Conservation (phyloP, 2,113 vertebrate genomes). For the Morone chrysops region DNA sequence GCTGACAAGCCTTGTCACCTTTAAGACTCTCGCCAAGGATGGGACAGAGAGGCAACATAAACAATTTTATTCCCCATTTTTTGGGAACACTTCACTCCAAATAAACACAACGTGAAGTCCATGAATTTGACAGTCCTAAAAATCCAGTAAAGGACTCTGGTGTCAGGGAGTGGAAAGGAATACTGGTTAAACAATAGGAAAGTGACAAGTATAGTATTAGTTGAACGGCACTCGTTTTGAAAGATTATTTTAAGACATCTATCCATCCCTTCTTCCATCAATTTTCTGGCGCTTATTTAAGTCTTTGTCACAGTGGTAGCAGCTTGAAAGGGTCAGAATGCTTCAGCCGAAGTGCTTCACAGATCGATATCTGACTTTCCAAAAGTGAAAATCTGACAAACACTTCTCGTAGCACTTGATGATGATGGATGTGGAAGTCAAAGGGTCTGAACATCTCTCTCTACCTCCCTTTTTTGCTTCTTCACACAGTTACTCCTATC, state of each 20-base stretch:
- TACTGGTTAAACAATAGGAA: not conserved
- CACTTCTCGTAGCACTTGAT: not conserved
- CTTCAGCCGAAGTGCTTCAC: not conserved
- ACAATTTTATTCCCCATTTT: slow-evolving; percentile 1
- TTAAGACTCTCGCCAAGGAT: slow-evolving; percentile 40
- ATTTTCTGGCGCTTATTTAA: not conserved
- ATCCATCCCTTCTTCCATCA: not conserved
- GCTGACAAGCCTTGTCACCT: slow-evolving; percentile 56
- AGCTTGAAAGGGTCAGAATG: not conserved
- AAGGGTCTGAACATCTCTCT: not conserved
- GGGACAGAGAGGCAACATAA: slow-evolving; percentile 33
- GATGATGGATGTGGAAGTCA: not conserved
- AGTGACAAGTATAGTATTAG: slow-evolving; percentile 3
- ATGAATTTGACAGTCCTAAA: slow-evolving; percentile 8
- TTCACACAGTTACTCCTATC: not conserved
- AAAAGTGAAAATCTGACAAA: not conserved
- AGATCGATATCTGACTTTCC: not conserved
- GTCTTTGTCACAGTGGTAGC: not conserved
- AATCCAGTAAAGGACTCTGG: slow-evolving; percentile 1
- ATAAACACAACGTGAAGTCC: slow-evolving; percentile 18
- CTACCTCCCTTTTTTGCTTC: not conserved
- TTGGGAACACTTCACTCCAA: slow-evolving; percentile 4
- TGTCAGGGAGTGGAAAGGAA: not conserved
- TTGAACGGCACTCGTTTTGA: slow-evolving; percentile 11
- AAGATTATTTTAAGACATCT: slow-evolving; percentile 12